phyloP scores from a whole-genome alignment of 2,888 invertebrate genomes.

The Meiosimyza platycephala region DNA sequence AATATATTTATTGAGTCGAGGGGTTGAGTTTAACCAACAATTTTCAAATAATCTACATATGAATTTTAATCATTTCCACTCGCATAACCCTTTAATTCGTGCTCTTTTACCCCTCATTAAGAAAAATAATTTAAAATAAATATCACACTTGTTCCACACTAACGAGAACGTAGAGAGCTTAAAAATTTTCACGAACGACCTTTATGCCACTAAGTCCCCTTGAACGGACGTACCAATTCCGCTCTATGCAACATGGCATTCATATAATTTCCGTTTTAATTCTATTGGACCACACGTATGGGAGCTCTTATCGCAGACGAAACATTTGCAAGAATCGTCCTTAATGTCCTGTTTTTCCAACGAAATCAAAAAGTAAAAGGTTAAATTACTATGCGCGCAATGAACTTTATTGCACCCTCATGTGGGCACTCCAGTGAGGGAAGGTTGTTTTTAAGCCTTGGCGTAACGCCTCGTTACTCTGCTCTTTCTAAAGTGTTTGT shows the following conservation, averaged over 20 bases:
- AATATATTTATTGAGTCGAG: slow-evolving; percentile 24
- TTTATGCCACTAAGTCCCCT: slow-evolving; percentile 10
- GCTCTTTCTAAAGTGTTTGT: slow-evolving; percentile 27
- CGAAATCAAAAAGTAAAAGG: slow-evolving; percentile 26
- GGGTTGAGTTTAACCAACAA: slow-evolving; percentile 26
- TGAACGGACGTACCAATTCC: slow-evolving; percentile 14
- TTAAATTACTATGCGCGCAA: slow-evolving; percentile 30
- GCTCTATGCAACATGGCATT: slow-evolving; percentile 33
- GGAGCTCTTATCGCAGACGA: slow-evolving; percentile 35
- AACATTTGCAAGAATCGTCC: slow-evolving; percentile 31
- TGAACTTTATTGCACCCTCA: slow-evolving; percentile 11
- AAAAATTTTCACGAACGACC: background rate
- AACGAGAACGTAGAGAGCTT: background rate
- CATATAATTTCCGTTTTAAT: slow-evolving; percentile 40
- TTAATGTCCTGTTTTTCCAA: slow-evolving; percentile 40
- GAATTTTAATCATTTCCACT: slow-evolving; percentile 48
- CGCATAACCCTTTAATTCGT: background rate
- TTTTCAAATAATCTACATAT: slow-evolving; percentile 47
- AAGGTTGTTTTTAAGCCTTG: background rate
- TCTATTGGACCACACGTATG: slow-evolving; percentile 38
- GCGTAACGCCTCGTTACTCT: slow-evolving; percentile 18
- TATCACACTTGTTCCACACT: slow-evolving; percentile 17
- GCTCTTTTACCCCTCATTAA: slow-evolving; percentile 9
- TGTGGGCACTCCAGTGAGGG: background rate
- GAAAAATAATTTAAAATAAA: slow-evolving; percentile 21